Evolutionary conservation across 2,113 vertebrate genomes (phyloP).

Genomic region (Mystacornis crossleyi): DNA sequence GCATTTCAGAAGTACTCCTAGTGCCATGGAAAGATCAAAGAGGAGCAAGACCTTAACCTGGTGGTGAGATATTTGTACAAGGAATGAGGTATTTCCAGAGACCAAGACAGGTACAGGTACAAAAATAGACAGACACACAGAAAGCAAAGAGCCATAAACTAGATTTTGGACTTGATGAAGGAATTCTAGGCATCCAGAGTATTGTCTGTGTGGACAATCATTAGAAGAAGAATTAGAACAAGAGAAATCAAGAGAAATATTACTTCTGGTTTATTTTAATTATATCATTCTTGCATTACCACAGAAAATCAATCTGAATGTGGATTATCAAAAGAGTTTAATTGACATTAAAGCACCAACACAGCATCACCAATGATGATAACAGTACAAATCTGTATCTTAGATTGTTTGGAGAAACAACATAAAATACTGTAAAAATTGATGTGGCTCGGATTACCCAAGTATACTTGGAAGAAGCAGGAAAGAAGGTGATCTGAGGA

Average conservation of each 20-base stretch:
- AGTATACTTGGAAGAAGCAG: neutral
- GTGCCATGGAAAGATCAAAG: conserved; percentile 43
- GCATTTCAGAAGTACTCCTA: neutral
- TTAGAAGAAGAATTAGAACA: neutral
- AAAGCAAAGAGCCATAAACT: neutral
- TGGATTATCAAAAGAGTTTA: neutral
- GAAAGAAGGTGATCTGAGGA: neutral
- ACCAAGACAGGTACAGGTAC: neutral
- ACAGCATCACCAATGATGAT: neutral
- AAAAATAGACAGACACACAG: neutral
- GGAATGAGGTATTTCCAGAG: neutral
- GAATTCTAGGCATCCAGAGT: neutral
- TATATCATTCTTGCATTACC: neutral
- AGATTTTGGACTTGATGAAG: neutral
- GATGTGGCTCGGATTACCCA: neutral
- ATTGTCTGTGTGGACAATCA: neutral
- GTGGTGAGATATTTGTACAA: conserved; percentile 11
- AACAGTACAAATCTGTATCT: neutral
- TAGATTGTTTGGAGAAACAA: neutral
- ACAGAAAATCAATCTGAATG: neutral
- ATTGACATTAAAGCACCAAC: neutral
- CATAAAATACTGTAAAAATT: neutral
- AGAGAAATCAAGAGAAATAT: neutral
- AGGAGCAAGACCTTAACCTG: conserved; percentile 24
- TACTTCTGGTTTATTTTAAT: neutral